Evolutionary conservation across 2,797 vertebrate species (phyloP).

Genomic region (Pristis pectinata): DNA sequence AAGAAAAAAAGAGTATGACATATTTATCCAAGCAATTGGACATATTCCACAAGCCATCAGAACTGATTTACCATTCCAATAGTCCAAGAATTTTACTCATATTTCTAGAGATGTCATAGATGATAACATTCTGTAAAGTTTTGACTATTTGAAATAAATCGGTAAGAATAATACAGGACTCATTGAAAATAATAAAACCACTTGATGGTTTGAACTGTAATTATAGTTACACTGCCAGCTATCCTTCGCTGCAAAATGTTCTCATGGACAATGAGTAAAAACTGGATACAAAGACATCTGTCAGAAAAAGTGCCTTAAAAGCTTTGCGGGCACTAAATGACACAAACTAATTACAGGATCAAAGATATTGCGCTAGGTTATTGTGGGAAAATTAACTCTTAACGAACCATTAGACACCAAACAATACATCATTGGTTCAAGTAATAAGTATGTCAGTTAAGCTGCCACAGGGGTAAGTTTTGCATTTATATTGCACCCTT

Average conservation of each 20-base stretch:
- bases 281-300: not conserved
- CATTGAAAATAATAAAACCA: not conserved
- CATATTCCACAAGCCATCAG: not conserved
- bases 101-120: not conserved
- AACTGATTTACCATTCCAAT: not conserved
- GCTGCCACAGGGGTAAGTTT: not conserved
- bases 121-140: not conserved
- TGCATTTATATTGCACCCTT: not conserved
- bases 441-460: not conserved
- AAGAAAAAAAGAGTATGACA: not conserved
- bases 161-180: too few relatives aligned
- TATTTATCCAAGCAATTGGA: not conserved
- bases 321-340: not conserved
- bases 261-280: not conserved
- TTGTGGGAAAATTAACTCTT: not conserved
- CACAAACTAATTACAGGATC: not conserved
- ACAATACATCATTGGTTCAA: not conserved
- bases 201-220: not conserved
- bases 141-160: not conserved
- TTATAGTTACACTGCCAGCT: not conserved
- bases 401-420: not conserved
- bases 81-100: not conserved
- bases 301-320: not conserved
- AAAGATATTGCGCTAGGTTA: not conserved
- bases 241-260: not conserved